These are phyloP conservation scores for Helobdella robusta DNA, from an alignment of 2,888 invertebrate species.

Conservation along the genomic window DNA sequence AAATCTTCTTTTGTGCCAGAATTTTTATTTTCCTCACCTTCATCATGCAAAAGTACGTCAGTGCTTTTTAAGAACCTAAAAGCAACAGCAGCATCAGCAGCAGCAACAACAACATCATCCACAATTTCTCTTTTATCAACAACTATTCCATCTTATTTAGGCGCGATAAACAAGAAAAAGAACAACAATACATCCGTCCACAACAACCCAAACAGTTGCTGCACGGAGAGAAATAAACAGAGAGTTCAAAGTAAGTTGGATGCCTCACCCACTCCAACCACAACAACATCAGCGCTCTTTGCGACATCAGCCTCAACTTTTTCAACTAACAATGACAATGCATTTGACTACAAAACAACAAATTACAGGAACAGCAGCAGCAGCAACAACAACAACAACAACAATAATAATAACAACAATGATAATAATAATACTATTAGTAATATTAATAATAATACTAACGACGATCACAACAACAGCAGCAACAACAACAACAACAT, in stretches of 20 bases:
- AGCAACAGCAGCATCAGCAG: neutral
- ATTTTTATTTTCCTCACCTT: no score
- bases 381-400: neutral
- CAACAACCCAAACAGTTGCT: no score
- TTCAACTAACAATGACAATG: constrained; percentile 19
- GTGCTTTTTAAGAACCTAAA: no score
- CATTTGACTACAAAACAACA: neutral
- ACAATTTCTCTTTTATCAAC: neutral
- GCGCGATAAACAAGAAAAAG: neutral
- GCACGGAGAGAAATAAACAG: no score
- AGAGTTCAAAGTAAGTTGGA: no score
- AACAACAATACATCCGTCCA: no score
- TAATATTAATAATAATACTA: neutral
- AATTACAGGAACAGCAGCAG: neutral
- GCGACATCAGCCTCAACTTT: constrained; percentile 1
- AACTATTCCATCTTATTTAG: neutral
- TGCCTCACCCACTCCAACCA: no score
- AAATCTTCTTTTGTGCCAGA: neutral
- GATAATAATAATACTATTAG: neutral
- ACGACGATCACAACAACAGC: neutral
- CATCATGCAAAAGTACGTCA: no score
- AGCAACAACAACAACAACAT: neutral
- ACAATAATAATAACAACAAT: neutral
- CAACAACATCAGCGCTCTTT: no score
- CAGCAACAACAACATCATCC: neutral